Percentiles rank a stretch among this genome's conserved stretches.
These are phyloP conservation scores for Drosophila paulistorum DNA, from an alignment of 1,140 invertebrate species.

Conservation along the genomic window DNA sequence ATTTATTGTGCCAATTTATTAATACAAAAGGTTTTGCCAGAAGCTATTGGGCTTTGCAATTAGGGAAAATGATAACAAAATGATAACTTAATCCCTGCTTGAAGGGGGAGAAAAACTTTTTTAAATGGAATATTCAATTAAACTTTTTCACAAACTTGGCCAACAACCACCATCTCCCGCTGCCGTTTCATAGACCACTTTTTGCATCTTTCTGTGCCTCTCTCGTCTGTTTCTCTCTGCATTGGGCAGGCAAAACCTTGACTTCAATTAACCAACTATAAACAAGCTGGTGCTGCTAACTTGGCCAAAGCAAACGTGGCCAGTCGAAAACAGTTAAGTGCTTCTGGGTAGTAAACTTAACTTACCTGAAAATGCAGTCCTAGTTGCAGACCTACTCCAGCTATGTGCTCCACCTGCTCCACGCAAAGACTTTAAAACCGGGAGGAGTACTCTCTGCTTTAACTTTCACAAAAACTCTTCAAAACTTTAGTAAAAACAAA, in stretches of 20 bases:
- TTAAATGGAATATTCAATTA: slow-evolving; percentile 64
- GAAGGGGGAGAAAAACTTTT: neutral
- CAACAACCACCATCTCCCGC: neutral
- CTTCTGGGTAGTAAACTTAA: slow-evolving; percentile 15
- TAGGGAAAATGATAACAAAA: neutral
- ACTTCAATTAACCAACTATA: slow-evolving; percentile 71
- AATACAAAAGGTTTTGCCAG: neutral
- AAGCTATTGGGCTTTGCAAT: neutral
- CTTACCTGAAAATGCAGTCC: slow-evolving; percentile 64
- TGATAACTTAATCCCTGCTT: neutral
- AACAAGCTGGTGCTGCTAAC: slow-evolving; percentile 55
- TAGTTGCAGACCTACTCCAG: slow-evolving; percentile 7
- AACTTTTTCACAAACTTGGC: slow-evolving; percentile 41
- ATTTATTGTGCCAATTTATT: neutral
- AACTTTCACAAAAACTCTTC: slow-evolving; percentile 17
- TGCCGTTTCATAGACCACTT: neutral
- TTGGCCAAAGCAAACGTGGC: slow-evolving; percentile 39
- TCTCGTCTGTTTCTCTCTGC: neutral
- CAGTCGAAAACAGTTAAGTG: slow-evolving; percentile 24
- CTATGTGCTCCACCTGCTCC: slow-evolving; percentile 8
- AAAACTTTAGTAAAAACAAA: neutral
- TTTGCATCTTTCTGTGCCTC: neutral
- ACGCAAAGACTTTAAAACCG: slow-evolving; percentile 43
- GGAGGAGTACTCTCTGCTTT: slow-evolving; percentile 27
- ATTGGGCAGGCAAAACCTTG: slow-evolving; percentile 23